phyloP scores from a whole-genome alignment of 2,797 vertebrate species.

The Poeciliopsis gracilis region DNA sequence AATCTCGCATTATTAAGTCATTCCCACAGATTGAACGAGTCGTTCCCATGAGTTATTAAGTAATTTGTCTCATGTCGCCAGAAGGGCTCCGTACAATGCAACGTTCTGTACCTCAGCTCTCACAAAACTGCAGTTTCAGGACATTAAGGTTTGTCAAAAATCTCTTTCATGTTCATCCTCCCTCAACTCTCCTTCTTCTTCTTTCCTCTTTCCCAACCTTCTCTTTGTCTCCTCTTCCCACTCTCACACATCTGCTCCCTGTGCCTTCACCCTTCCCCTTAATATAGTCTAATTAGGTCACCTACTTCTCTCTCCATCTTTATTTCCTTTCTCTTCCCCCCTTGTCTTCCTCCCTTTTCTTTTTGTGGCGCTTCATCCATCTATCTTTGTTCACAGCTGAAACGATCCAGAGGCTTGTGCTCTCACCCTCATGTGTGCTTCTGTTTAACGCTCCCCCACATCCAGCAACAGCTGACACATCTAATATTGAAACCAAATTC shows the following conservation, averaged over 20 bases:
- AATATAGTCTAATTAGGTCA: conserved; percentile 7
- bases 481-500: conserved; percentile 65
- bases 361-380: conserved; percentile 5
- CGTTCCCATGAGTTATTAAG: no score
- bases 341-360: not conserved
- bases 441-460: conserved; percentile 61
- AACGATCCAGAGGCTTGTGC: conserved; percentile 13
- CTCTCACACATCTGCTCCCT: conserved; percentile 37
- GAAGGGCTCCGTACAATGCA: not conserved
- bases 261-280: not conserved
- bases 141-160: no score
- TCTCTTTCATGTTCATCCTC: conserved; percentile 42
- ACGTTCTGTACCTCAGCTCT: not conserved
- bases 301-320: conserved; percentile 6
- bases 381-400: conserved; percentile 6
- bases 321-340: not conserved
- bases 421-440: conserved; percentile 42
- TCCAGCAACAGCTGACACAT: conserved; percentile 61
- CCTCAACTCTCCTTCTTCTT: not conserved
- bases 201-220: not conserved
- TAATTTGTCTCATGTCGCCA: no score
- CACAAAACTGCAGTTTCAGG: no score
- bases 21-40: no score
- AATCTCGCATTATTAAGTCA: no score
- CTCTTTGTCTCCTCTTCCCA: conserved; percentile 4